Evolutionary conservation across 2,113 vertebrate genomes (phyloP).

Genomic region (Pachypanchax playfairii): DNA sequence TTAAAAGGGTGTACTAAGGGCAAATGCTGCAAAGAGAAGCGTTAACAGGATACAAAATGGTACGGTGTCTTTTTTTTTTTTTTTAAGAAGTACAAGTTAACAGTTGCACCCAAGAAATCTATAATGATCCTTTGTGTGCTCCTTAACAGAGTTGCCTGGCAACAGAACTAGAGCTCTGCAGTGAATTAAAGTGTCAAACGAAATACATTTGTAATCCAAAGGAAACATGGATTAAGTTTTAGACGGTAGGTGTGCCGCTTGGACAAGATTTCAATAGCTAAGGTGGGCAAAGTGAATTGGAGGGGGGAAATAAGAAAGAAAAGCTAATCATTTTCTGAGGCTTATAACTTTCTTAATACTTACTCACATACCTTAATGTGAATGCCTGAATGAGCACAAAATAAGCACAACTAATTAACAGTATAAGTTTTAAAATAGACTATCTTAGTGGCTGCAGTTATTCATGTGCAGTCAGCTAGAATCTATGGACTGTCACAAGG

Average conservation of each 20-base stretch:
- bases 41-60: conserved; percentile 40
- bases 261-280: conserved; percentile 57
- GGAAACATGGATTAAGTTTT: conserved; percentile 68
- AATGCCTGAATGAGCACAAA: conserved; percentile 40
- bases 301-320: not conserved
- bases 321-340: conserved; percentile 33
- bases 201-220: conserved; percentile 75
- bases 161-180: conserved; percentile 66
- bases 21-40: conserved; percentile 40
- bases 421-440: conserved; percentile 45
- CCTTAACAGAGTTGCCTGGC: conserved; percentile 74
- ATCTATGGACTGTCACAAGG: conserved; percentile 45
- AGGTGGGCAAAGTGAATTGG: conserved; percentile 58
- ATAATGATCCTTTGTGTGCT: conserved; percentile 73
- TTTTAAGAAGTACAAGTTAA: conserved; percentile 59
- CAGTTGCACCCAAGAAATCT: conserved; percentile 65
- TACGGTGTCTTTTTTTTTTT: conserved; percentile 42
- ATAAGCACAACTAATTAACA: conserved; percentile 62
- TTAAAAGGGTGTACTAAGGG: conserved; percentile 10
- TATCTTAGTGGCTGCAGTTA: conserved; percentile 42
- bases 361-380: conserved; percentile 14
- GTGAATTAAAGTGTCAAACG: conserved; percentile 72
- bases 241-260: conserved; percentile 58
- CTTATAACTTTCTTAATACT: conserved; percentile 35
- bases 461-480: conserved; percentile 34